A percentile compares a stretch with the other conserved stretches of the same genome.
Evolutionary conservation across 2,113 vertebrate genomes (phyloP).

Genomic region (Melanostigma gelatinosum): DNA sequence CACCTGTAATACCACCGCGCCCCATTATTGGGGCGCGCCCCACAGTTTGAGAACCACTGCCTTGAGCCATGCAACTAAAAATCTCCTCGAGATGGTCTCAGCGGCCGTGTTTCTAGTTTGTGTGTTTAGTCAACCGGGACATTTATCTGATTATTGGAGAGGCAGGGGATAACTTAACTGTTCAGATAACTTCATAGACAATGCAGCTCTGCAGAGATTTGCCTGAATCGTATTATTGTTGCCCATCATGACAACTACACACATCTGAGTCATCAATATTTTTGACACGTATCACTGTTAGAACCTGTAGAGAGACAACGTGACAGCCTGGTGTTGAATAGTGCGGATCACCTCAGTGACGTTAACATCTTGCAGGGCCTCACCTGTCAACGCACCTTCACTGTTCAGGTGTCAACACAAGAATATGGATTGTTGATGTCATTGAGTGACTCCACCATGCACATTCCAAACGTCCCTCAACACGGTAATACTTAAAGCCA

Average conservation of each 20-base stretch:
- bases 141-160: neutral
- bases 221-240: slow-evolving; percentile 13
- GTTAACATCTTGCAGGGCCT: slow-evolving; percentile 44
- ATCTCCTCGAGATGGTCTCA: neutral
- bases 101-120: neutral
- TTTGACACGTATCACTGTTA: slow-evolving; percentile 50
- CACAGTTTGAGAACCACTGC: too few species aligned
- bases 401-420: slow-evolving; percentile 55
- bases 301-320: slow-evolving; percentile 58
- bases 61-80: neutral
- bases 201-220: slow-evolving; percentile 4
- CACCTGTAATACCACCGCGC: too few species aligned
- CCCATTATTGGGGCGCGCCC: too few species aligned
- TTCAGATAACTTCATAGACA: neutral
- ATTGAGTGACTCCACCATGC: slow-evolving; percentile 24
- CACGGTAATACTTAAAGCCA: slow-evolving; percentile 22
- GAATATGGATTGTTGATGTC: slow-evolving; percentile 43
- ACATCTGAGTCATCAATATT: slow-evolving; percentile 69
- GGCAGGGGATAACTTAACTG: neutral
- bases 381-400: slow-evolving; percentile 64
- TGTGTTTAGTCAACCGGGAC: neutral
- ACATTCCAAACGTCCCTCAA: slow-evolving; percentile 68
- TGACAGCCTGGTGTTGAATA: slow-evolving; percentile 51
- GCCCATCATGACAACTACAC: neutral
- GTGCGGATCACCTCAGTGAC: slow-evolving; percentile 37